phyloP scores from a whole-genome alignment of 2,113 vertebrate species.

The Phyllostomus discolor region DNA sequence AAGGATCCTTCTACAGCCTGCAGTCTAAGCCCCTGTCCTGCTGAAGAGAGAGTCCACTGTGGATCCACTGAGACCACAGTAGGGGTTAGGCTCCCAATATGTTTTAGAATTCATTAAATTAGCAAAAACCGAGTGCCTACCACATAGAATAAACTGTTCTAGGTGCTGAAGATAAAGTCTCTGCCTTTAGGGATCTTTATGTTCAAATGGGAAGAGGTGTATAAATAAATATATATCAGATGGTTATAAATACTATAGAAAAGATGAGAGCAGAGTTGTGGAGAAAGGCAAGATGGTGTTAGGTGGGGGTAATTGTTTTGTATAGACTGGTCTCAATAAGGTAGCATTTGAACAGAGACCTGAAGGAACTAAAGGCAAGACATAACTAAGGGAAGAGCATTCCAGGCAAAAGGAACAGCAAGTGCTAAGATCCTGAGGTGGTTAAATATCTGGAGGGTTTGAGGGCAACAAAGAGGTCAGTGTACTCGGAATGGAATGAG shows the following conservation, averaged over 20 bases:
- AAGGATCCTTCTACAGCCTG: background rate
- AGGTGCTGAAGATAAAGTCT: background rate
- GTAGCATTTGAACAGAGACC: background rate
- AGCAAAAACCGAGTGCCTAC: background rate
- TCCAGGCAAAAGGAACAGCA: background rate
- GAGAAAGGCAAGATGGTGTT: background rate
- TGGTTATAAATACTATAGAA: background rate
- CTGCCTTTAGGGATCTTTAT: background rate
- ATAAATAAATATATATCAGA: background rate
- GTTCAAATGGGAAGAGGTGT: background rate
- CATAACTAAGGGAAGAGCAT: background rate
- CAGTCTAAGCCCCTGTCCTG: background rate
- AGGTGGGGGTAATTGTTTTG: background rate
- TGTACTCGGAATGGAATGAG: background rate
- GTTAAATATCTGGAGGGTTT: background rate
- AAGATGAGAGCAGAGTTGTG: background rate
- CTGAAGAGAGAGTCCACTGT: background rate
- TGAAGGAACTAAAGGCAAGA: background rate
- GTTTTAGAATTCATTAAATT: background rate
- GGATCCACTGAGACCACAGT: background rate
- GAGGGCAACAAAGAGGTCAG: background rate
- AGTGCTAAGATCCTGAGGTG: background rate
- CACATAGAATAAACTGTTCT: background rate
- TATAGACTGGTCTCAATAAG: background rate
- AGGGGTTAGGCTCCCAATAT: background rate